Evolutionary conservation across 2,888 invertebrate species (phyloP), one percentile per base, ranked within the genome.

Genomic region (Lepidocyrtoides sp.): DNA sequence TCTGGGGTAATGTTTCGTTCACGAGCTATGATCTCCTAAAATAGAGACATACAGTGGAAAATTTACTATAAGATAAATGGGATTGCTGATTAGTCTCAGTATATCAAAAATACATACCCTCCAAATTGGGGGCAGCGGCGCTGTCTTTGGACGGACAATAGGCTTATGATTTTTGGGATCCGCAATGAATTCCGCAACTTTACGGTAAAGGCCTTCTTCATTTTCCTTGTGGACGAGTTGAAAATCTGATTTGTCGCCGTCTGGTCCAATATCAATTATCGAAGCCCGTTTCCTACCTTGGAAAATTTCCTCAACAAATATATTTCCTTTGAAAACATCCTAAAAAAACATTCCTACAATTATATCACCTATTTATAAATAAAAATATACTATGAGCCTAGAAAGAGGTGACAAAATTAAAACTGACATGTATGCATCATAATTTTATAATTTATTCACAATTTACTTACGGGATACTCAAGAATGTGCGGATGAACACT

Each of bases 221-320:
- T 93, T 92, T 51, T 92, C 82, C 82, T 93, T 93, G 10, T 87
- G 93, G 8, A 94, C 81, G 1, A 94, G 89, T 17, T 85, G 66
- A 72, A 79, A 94, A 57, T 93, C 93, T 14, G 93, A 32, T 4
- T 83, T 57, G 12, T 44, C 86, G 0, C 91, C 93, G 0, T 82
- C 89, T 2, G 23, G 26, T 1, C 93, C 94, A 48, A 93, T 86
- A 77, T 94, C 92, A n/a, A 86, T 41, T 3, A 90, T 84, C 3
- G 66, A 85, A 3, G 82, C n/a, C 7, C 89, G 69, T 36, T 36
- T 77, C 12, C 84, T 69, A 7, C 92, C 92, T 0, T 91, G 82
- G 41, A 48, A 89, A 1, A 92, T 90, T 81, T 89, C 82, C 23
- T 92, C 91, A 5, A 91, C 91, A 57, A 89, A 92, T 8, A 92